Percentiles rank a stretch among this genome's conserved stretches.
Conservation (phyloP, 2,113 vertebrate species). For the Sciurus niger region DNA sequence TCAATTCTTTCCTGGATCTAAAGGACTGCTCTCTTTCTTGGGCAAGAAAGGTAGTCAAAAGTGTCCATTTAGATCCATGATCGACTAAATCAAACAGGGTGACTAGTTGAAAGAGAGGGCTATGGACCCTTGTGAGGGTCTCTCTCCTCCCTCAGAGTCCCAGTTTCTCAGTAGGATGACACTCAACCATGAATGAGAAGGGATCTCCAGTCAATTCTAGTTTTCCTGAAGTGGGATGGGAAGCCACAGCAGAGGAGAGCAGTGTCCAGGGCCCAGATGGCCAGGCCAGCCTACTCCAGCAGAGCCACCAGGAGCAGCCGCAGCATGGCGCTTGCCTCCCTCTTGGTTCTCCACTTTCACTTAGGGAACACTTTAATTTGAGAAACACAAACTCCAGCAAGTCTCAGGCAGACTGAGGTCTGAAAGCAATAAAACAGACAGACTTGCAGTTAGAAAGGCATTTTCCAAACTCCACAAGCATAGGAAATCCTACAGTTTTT, state of each 20-base stretch:
- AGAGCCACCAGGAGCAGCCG: not conserved
- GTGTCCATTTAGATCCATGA: not conserved
- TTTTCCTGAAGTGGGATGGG: not conserved
- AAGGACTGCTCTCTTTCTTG: not conserved
- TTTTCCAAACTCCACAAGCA: not conserved
- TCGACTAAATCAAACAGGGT: too few species aligned
- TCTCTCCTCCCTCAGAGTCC: not conserved
- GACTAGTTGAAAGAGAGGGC: not conserved
- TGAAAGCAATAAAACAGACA: not conserved
- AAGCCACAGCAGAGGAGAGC: not conserved
- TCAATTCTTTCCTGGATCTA: not conserved
- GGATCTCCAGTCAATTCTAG: not conserved
- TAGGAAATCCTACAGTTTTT: not conserved
- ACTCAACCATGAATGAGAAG: not conserved
- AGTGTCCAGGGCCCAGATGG: not conserved
- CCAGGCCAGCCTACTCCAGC: not conserved
- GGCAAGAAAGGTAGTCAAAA: not conserved
- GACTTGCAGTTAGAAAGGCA: not conserved
- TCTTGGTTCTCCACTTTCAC: not conserved
- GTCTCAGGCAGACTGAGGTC: not conserved
- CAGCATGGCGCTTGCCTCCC: too few species aligned
- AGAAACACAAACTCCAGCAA: not conserved
- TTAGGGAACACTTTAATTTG: not conserved
- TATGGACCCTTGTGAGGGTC: rapidly evolving
- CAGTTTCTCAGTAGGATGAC: not conserved